Evolutionary conservation across 2,888 invertebrate species (phyloP), one percentile per base, ranked within the genome.

Genomic region (Aleiodes leptofemur): DNA sequence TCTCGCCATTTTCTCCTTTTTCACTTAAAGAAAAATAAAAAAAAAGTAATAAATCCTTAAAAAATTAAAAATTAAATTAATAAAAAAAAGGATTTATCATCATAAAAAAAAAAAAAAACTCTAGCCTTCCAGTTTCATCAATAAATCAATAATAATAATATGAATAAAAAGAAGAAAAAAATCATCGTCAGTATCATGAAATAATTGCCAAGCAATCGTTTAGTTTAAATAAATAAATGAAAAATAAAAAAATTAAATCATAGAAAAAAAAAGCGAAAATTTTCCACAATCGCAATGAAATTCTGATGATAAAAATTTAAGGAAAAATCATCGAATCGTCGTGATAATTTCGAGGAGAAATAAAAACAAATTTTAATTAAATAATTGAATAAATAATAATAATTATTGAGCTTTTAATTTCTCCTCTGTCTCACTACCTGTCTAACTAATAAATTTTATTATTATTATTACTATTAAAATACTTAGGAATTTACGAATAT

Each of bases 1-100:
- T 83, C 83, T 85, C 83, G 76, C 74, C 51, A 50, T 55, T 72
- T 64, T 66, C 55, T 78, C 80, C 78, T 71, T 79, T 80, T 78
- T 77, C 78, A 68, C 72, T 73, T 71, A 73, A 23, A 23, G 2
- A 23, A 23, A 23, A 23, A 23, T 1, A 23, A 23, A 23, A 23
- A 23, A 23, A 23, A 23, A 23, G 66, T 59, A 72, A 76, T 75
- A 68, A 31, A 75, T 74, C 68, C 72, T 69, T 76, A 74, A 23
- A 23, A 23, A 23, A 23, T 68, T 43, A 69, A 53, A 73, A 53
- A 68, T 73, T 71, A 16, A 34, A 51, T 23, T 66, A 61, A 43
- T 43, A 43, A 43, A 43, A 43, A 43, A 43, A 43, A 9, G 43
- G 43, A 43, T 55, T 75, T 72, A 68, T 59, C 73, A 59, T 73